phyloP scores from a whole-genome alignment of 1,140 invertebrate genomes.

The Tetramorium parvispinum region DNA sequence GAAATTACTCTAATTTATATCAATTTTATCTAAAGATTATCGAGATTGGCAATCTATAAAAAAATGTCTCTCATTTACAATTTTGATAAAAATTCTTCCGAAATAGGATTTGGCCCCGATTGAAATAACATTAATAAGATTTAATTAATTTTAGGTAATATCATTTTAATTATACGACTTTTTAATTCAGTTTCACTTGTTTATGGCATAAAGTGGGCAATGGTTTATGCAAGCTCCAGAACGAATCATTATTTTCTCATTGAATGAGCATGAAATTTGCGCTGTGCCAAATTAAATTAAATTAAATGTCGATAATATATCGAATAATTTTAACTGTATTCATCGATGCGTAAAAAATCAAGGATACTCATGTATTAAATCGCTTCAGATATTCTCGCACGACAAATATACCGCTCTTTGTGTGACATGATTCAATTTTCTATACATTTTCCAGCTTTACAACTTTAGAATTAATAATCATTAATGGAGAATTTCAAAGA shows the following conservation, averaged over 20 bases:
- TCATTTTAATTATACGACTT: conserved; percentile 47
- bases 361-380: conserved; percentile 35
- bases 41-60: not conserved
- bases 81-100: conserved; percentile 14
- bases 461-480: conserved; percentile 23
- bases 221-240: conserved; percentile 40
- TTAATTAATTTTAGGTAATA: conserved; percentile 48
- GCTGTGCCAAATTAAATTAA: conserved; percentile 44
- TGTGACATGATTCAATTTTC: not conserved
- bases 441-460: not conserved
- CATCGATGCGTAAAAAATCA: conserved; percentile 50
- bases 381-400: not conserved
- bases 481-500: not conserved
- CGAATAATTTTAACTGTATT: conserved; percentile 49
- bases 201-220: conserved; percentile 36
- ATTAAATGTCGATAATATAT: conserved; percentile 50
- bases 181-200: conserved; percentile 45
- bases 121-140: conserved; percentile 44
- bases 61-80: not conserved
- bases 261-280: conserved; percentile 55
- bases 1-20: not conserved
- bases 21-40: not conserved
- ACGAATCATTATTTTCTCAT: conserved; percentile 53
- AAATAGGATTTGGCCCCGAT: conserved; percentile 21
- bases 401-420: not conserved